These are phyloP conservation scores for Colletes collaris DNA, from an alignment of 2,888 invertebrate species.

Conservation along the genomic window DNA sequence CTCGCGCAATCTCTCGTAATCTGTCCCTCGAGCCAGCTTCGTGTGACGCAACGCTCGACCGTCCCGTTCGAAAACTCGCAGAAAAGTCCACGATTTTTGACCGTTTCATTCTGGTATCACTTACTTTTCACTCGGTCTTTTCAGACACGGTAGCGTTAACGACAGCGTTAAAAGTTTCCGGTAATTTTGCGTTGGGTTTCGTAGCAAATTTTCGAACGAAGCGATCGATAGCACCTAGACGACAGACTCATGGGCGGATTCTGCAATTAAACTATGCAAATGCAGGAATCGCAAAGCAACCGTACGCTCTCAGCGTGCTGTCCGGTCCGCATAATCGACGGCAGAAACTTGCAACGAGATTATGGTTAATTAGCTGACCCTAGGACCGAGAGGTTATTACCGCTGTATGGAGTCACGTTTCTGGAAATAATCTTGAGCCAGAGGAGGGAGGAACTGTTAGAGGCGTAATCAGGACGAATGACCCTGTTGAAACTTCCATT, in stretches of 20 bases:
- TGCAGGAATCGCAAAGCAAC: slow-evolving; percentile 37
- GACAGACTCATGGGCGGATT: slow-evolving; percentile 11
- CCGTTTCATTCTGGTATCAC: no score
- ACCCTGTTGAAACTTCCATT: neutral
- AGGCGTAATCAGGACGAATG: neutral
- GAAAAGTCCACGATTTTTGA: neutral
- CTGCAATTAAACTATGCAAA: slow-evolving; percentile 61
- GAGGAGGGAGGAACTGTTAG: neutral
- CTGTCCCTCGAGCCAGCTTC: slow-evolving; percentile 25
- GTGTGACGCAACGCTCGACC: slow-evolving; percentile 1
- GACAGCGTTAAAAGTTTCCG: no score
- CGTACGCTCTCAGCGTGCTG: slow-evolving; percentile 38
- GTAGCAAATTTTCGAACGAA: no score
- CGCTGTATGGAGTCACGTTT: slow-evolving; percentile 39
- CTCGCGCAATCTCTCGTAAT: slow-evolving; percentile 39
- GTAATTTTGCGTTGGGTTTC: no score
- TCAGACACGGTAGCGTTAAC: no score
- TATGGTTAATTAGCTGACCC: slow-evolving; percentile 61
- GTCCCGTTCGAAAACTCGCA: slow-evolving; percentile 2
- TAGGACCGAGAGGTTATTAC: slow-evolving; percentile 34
- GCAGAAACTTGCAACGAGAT: slow-evolving; percentile 53
- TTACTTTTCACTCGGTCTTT: no score
- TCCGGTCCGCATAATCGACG: slow-evolving; percentile 58
- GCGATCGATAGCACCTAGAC: neutral
- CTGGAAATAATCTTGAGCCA: slow-evolving; percentile 25